Conservation (phyloP, 2,797 vertebrate genomes). For the Scolopax bukidnonensis region DNA sequence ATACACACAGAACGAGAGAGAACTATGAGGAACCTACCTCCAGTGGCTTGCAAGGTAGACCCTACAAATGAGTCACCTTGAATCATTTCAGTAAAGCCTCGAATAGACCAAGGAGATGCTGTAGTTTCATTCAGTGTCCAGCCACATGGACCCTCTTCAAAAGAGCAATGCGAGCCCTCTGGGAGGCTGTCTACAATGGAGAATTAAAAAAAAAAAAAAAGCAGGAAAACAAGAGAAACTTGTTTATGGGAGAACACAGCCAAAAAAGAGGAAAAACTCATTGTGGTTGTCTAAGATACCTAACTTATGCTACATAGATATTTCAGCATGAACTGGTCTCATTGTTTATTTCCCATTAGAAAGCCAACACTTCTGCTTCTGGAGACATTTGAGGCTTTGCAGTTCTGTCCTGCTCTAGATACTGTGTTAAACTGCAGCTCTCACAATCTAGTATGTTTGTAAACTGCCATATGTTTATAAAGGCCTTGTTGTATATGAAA, state of each 20-base stretch:
- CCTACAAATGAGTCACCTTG: constrained; percentile 72
- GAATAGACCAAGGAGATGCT: constrained; percentile 78
- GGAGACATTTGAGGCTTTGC: not conserved
- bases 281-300: not conserved
- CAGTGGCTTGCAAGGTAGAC: constrained; percentile 77
- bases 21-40: constrained; percentile 75
- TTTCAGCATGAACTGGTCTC: not conserved
- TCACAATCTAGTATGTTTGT: not conserved
- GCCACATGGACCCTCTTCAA: constrained; percentile 85
- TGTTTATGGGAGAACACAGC: not conserved
- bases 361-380: not conserved
- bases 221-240: not conserved
- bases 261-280: not conserved
- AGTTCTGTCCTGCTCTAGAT: not conserved
- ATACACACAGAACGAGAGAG: not conserved
- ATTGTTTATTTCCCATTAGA: not conserved
- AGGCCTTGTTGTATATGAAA: not conserved
- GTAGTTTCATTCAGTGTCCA: constrained; percentile 79
- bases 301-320: not conserved
- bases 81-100: constrained; percentile 70
- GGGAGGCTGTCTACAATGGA: constrained; percentile 78
- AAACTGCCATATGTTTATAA: not conserved
- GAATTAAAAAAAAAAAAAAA: not conserved
- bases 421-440: not conserved
- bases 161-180: constrained; percentile 86